Evolutionary conservation across 2,113 vertebrate species (phyloP).

Genomic region (Leptosomus discolor): DNA sequence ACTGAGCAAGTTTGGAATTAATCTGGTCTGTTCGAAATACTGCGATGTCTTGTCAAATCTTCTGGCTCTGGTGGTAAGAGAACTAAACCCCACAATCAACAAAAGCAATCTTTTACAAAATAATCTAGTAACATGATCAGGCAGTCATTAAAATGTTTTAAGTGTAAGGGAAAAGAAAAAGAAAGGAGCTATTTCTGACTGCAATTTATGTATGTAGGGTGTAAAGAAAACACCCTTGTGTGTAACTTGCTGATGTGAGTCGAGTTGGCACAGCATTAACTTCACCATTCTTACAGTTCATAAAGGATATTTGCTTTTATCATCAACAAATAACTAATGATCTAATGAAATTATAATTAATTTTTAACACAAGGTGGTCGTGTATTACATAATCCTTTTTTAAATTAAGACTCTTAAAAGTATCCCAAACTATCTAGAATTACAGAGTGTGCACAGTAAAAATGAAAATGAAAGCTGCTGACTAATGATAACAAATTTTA

Average conservation of each 20-base stretch:
- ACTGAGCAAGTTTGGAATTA: not conserved
- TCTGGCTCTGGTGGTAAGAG: not conserved
- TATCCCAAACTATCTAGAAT: not conserved
- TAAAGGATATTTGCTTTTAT: not conserved
- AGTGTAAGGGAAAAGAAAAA: not conserved
- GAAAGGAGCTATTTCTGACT: not conserved
- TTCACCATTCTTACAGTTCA: not conserved
- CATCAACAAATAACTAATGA: not conserved
- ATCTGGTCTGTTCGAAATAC: not conserved
- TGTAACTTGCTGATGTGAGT: not conserved
- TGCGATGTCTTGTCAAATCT: not conserved
- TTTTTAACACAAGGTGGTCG: not conserved
- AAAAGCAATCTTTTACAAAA: not conserved
- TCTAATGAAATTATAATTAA: not conserved
- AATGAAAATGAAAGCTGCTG: not conserved
- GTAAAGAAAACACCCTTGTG: not conserved
- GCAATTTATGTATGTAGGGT: not conserved
- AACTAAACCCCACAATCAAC: not conserved
- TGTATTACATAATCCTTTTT: not conserved
- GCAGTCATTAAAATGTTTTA: not conserved
- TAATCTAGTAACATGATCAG: not conserved
- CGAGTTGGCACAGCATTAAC: not conserved
- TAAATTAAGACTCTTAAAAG: not conserved
- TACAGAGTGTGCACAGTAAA: not conserved
- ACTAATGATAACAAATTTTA: not conserved